A percentile compares a stretch with the other conserved stretches of the same genome.
phyloP scores from a whole-genome alignment of 1,140 invertebrate genomes.

The Ephestia elutella region DNA sequence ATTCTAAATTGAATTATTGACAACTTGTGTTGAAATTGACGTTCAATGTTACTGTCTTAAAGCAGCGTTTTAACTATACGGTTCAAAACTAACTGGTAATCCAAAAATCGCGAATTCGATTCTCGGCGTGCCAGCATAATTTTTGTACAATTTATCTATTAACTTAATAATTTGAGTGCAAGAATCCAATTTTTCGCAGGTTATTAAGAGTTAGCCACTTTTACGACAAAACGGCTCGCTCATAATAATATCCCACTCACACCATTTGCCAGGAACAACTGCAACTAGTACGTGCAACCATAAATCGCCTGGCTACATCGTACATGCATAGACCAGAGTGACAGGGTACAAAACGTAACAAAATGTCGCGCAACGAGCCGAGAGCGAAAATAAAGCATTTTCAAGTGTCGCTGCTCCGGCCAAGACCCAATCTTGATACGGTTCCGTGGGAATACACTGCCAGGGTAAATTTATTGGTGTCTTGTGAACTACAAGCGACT shows the following conservation, averaged over 20 bases:
- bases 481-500: constrained; percentile 41
- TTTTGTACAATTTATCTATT: no score
- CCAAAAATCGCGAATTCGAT: no score
- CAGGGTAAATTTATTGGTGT: constrained; percentile 44
- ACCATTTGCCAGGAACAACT: not conserved
- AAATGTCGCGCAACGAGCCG: constrained; percentile 43
- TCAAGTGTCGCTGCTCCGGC: constrained; percentile 30
- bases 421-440: constrained; percentile 39
- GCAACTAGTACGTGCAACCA: not conserved
- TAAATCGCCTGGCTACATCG: constrained; percentile 7
- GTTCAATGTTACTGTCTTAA: no score
- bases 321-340: constrained; percentile 23
- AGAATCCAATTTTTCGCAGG: no score
- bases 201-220: no score
- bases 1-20: not conserved
- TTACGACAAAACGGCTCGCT: not conserved
- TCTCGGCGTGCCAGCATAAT: no score
- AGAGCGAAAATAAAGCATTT: constrained; percentile 41
- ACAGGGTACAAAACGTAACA: constrained; percentile 47
- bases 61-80: no score
- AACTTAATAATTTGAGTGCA: no score
- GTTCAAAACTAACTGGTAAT: no score
- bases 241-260: not conserved
- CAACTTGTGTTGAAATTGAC: not conserved
- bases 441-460: constrained; percentile 42